Conservation (phyloP, 2,888 invertebrate species). For the Gastrophysa polygoni region DNA sequence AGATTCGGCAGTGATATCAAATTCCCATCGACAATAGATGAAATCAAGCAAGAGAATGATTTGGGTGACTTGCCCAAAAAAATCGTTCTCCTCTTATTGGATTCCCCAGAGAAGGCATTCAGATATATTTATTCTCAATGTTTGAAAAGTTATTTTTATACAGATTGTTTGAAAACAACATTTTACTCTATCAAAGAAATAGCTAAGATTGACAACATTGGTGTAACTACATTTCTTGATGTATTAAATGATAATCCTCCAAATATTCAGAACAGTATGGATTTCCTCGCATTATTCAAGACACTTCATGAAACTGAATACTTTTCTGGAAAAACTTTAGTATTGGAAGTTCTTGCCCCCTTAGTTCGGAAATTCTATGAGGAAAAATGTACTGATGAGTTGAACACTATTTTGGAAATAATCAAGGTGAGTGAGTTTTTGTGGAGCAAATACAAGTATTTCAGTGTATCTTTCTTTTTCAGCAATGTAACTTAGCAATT, state of each 20-base stretch:
- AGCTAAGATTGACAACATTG: conserved; percentile 42
- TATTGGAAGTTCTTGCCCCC: conserved; percentile 29
- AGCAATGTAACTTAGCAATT: conserved; percentile 29
- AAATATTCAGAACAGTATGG: conserved; percentile 39
- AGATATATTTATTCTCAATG: conserved; percentile 45
- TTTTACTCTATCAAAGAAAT: conserved; percentile 39
- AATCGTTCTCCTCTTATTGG: conserved; percentile 47
- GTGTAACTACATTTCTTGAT: conserved; percentile 39
- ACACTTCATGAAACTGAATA: conserved; percentile 40
- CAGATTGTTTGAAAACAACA: conserved; percentile 35
- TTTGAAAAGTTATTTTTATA: conserved; percentile 45
- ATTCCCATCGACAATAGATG: conserved; percentile 39
- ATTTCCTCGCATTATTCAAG: conserved; percentile 44
- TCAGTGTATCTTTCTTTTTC: conserved; percentile 12
- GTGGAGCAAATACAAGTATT: neutral
- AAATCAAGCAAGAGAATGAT: conserved; percentile 43
- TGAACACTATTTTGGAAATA: conserved; percentile 27
- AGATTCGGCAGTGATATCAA: conserved; percentile 39
- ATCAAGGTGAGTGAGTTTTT: conserved; percentile 25
- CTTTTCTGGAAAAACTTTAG: conserved; percentile 34
- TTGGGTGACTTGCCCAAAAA: conserved; percentile 39
- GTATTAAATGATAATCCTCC: conserved; percentile 36
- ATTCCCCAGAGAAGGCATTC: conserved; percentile 48
- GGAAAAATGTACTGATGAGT: conserved; percentile 18
- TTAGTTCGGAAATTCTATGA: conserved; percentile 20